Conservation (phyloP, 2,113 vertebrate genomes). For the Pygoscelis adeliae region DNA sequence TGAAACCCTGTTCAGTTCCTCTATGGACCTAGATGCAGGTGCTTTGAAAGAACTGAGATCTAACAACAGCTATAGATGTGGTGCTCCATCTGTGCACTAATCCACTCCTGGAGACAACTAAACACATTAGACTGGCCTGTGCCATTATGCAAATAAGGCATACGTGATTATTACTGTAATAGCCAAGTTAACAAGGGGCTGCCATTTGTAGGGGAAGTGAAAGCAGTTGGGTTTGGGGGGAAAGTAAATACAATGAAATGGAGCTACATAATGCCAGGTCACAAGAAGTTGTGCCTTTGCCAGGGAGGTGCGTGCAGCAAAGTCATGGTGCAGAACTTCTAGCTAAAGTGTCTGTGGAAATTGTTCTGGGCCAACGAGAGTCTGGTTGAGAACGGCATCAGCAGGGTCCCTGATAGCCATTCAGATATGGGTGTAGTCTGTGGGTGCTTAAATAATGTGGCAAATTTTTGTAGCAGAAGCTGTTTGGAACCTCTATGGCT, state of each 20-base stretch:
- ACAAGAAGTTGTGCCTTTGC: neutral
- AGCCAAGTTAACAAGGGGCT: neutral
- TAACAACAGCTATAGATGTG: neutral
- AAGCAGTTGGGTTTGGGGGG: neutral
- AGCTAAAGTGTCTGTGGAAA: neutral
- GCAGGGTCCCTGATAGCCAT: neutral
- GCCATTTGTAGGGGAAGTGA: neutral
- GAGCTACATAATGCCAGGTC: neutral
- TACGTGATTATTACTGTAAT: neutral
- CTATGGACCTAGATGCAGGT: neutral
- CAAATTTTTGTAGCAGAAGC: neutral
- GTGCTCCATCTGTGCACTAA: neutral
- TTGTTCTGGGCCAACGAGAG: neutral
- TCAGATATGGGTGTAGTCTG: rapidly evolving
- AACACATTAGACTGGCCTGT: neutral
- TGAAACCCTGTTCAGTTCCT: neutral
- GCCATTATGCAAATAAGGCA: neutral
- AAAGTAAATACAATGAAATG: neutral
- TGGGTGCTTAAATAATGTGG: neutral
- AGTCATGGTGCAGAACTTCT: neutral
- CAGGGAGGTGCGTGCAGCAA: neutral
- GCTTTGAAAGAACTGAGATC: neutral
- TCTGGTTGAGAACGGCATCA: neutral
- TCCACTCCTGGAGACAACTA: neutral
- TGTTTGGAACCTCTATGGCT: neutral